These are phyloP conservation scores for Sinosuthora webbiana DNA, from an alignment of 2,113 vertebrate genomes.

Conservation along the genomic window DNA sequence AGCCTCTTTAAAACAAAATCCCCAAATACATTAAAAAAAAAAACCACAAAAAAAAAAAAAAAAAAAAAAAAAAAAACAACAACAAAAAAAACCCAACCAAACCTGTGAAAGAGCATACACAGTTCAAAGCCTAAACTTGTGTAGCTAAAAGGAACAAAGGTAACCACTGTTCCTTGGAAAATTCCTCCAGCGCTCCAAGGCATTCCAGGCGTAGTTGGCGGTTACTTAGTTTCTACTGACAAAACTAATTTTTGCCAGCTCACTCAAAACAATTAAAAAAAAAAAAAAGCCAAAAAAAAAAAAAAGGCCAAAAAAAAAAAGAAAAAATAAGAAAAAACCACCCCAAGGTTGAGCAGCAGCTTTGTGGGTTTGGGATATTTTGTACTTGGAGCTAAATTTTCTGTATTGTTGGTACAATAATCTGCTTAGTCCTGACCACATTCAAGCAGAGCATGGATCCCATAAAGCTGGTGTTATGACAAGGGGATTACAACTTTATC, in stretches of 20 bases:
- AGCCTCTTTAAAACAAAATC: not conserved
- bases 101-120: not conserved
- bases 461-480: not conserved
- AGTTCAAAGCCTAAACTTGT: not conserved
- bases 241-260: slow-evolving; percentile 39
- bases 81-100: no score
- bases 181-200: slow-evolving; percentile 29
- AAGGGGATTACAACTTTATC: slow-evolving; percentile 20
- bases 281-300: not conserved
- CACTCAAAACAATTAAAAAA: not conserved
- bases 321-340: accelerated
- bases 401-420: not conserved
- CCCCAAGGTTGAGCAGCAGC: not conserved
- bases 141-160: slow-evolving; percentile 43
- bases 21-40: not conserved
- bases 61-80: not conserved
- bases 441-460: not conserved
- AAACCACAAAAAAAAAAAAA: not conserved
- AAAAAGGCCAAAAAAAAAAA: no score
- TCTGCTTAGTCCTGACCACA: not conserved
- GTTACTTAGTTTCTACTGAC: slow-evolving; percentile 39
- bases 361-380: not conserved
- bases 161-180: slow-evolving; percentile 51
- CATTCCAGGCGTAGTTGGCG: slow-evolving; percentile 42
- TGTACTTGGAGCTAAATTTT: not conserved